Base-by-base conservation (phyloP, 2,888 invertebrate species). In the Aphodius sticticus region DNA sequence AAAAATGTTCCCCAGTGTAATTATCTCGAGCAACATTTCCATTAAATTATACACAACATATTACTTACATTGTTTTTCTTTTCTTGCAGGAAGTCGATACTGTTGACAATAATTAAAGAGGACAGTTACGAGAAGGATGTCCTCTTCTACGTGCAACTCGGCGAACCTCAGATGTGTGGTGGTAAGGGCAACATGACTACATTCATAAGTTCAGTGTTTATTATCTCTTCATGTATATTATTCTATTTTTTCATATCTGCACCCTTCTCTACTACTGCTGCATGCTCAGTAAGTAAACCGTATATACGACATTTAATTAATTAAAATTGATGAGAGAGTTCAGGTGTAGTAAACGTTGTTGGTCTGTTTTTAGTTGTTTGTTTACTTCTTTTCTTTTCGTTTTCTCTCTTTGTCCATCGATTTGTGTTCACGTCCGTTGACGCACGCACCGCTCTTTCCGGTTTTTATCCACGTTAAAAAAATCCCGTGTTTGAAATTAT, bases 101-200 rank as follows among this genome's bases (percentile, higher is more conserved):
- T 93, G 76, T 91, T 99, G 83, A 94, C 94, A 85, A 97, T 99
- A 82, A 93, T 96, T 84, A 99, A 99, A 91, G 98, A 98, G 88
- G 99, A 99, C 90, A 97, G 98, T 87, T 99, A 99, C 89, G 98
- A 99, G 90, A 98, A 99, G 89, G 96, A 97, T 87, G 97, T 98
- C 53, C 92, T 95, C 26, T 97, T 99, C 90, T 97, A 95, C 90
- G 95, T 99, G 14, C 96, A 97, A 88, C 91, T 99, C 36, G 97
- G 96, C 7, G 95, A 96, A 84, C 99, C 99, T 14, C 93, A 94
- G 87, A 92, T 96, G 88, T 92, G 96, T 84, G 96, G 96, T 92
- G 96, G 97, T 97, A 93, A 93, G 92, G 26, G 86, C 81, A 77
- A 53, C 53, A 7, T 78, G 53, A 74, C 77, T 76, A 75, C 76